Conservation (phyloP, 1,140 invertebrate genomes). For the Chlorops oryzae region DNA sequence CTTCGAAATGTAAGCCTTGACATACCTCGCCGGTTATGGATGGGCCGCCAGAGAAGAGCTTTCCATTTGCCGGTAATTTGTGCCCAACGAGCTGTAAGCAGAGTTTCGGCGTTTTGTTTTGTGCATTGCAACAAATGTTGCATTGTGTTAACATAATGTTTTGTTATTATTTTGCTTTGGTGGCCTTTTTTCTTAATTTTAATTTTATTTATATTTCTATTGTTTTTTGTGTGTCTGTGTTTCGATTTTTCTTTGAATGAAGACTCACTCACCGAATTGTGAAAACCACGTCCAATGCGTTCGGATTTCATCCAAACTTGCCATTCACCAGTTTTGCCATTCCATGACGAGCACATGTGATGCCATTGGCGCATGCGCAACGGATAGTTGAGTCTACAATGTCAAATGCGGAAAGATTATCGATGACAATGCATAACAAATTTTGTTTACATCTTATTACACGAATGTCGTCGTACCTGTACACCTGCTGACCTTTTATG, state of each 20-base stretch:
- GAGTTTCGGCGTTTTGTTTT: no score
- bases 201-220: neutral
- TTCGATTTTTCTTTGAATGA: neutral
- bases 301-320: slow-evolving; percentile 79
- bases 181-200: neutral
- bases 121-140: no score
- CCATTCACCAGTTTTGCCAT: slow-evolving; percentile 78
- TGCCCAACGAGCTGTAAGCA: slow-evolving; percentile 65
- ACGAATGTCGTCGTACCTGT: slow-evolving; percentile 38
- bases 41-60: slow-evolving; percentile 59
- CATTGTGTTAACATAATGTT: neutral
- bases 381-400: slow-evolving; percentile 68
- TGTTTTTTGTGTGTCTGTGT: neutral
- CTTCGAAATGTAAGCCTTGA: slow-evolving; percentile 65
- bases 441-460: neutral
- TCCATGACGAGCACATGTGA: slow-evolving; percentile 79
- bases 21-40: slow-evolving; percentile 62
- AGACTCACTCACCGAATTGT: slow-evolving; percentile 69
- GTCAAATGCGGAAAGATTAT: neutral
- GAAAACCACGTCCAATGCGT: slow-evolving; percentile 72
- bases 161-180: neutral
- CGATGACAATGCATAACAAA: neutral
- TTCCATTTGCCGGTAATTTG: slow-evolving; percentile 67
- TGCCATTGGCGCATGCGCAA: slow-evolving; percentile 74
- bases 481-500: slow-evolving; percentile 72